A percentile compares a stretch with the other conserved stretches of the same genome.
Conservation (phyloP, 2,888 invertebrate species). For the Tyria jacobaeae region DNA sequence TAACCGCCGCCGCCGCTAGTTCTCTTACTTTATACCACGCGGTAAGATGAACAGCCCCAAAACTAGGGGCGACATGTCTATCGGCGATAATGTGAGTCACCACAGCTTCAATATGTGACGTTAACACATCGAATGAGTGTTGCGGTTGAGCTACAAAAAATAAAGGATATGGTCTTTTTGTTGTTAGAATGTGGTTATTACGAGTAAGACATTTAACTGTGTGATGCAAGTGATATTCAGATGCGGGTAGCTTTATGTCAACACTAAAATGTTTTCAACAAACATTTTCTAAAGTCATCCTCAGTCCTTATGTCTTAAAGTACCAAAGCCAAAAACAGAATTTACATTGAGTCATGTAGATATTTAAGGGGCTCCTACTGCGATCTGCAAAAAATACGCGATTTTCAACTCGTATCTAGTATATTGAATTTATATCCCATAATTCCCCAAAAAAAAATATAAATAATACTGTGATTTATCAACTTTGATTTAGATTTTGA, state of each 20-base stretch:
- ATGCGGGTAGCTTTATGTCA: neutral
- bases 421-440: too few species aligned
- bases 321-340: neutral
- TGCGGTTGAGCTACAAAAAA: conserved; percentile 19
- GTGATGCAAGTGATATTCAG: neutral
- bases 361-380: too few species aligned
- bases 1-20: too few species aligned
- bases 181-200: conserved; percentile 7
- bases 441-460: too few species aligned
- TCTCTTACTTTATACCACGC: conserved; percentile 42
- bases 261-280: neutral
- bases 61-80: conserved; percentile 60
- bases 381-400: too few species aligned
- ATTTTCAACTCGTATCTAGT: too few species aligned
- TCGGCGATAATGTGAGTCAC: conserved; percentile 66
- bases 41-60: conserved; percentile 54
- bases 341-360: neutral
- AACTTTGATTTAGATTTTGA: too few species aligned
- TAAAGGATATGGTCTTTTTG: neutral
- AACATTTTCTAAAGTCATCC: neutral
- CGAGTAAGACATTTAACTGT: neutral
- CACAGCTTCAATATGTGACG: conserved; percentile 62
- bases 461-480: too few species aligned
- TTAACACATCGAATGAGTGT: conserved; percentile 28
- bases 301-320: neutral